Evolutionary conservation across 2,888 invertebrate genomes (phyloP).

Genomic region (Drosophila recens): DNA sequence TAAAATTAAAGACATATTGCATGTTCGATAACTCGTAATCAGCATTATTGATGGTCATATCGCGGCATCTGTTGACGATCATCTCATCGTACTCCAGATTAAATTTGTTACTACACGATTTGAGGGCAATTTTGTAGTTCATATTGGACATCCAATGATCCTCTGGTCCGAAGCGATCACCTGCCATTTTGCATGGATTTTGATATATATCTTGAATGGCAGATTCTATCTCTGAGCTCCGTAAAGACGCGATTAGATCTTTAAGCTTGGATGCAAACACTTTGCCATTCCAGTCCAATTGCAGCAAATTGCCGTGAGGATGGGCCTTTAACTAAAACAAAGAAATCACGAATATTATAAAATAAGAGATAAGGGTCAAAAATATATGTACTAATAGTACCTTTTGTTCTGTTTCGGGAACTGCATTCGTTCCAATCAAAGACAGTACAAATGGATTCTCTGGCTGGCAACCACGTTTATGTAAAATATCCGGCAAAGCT

Average conservation of each 20-base stretch:
- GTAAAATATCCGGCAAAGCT: conserved; percentile 14
- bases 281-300: conserved; percentile 24
- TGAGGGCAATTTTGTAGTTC: conserved; percentile 33
- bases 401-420: conserved; percentile 10
- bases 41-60: conserved; percentile 16
- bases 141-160: conserved; percentile 16
- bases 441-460: conserved; percentile 27
- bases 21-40: conserved; percentile 16
- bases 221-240: background rate
- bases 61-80: conserved; percentile 23
- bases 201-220: background rate
- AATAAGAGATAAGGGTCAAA: background rate
- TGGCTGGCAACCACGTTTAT: background rate
- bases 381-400: conserved; percentile 3
- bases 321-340: conserved; percentile 5
- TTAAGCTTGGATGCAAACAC: conserved; percentile 18
- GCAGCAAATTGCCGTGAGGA: conserved; percentile 7
- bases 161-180: conserved; percentile 11
- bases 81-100: conserved; percentile 24
- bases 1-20: conserved; percentile 35
- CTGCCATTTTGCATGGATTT: conserved; percentile 32
- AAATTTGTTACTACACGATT: conserved; percentile 28
- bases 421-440: background rate
- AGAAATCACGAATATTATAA: background rate
- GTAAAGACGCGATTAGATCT: conserved; percentile 8